Base-by-base conservation (phyloP, 2,888 invertebrate genomes). In the Drosophila mimetica region DNA sequence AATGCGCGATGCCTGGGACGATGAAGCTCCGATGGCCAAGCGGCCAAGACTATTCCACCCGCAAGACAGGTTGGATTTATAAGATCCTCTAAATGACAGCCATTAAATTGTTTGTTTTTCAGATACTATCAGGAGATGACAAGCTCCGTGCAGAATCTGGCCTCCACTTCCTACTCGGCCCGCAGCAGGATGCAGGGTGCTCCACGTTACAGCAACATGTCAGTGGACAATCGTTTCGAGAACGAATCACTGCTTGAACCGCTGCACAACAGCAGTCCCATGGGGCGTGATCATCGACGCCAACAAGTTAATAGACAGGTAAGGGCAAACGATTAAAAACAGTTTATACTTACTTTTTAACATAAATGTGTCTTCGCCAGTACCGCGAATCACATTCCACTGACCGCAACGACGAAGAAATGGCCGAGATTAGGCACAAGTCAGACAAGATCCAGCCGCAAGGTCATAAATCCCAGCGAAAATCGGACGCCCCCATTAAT, bases 1-100 rank as follows among this genome's bases (percentile, higher is more conserved):
- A 0, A 95, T 95, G n/a, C 94, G 96, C 65, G 96, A 97, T 89
- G 96, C 96, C 0, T 95, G 96, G 89, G 95, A 96, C 4, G 92
- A 94, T 4, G 94, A 95, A 0, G 96, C 96, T 0, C 91, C 95
- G 76, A 93, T 95, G 77, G 94, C 95, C 4, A 92, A 94, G 25
- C 91, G 95, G 48, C 93, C 94, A 91, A 94, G 94, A 9, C 14
- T 44, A 51, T 37, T 20, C 1, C 52, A 37, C 13, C 3, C 11
- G 2, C 28, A 28, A 8, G 50, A 61, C 18, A 37, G 50, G 63
- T 61, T 5, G 14, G n/a, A 20, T 36, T 20, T 7, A 1, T 25
- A 7, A 4, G 7, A 6, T 25, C 7, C 7, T 25, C 7, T 25
- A 7, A 25, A 25, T 25, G 0, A 22, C 22, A n/a, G n/a, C n/a